Evolutionary conservation across 2,888 invertebrate species (phyloP), one percentile per base, ranked within the genome.

Genomic region (Chirona hameri): DNA sequence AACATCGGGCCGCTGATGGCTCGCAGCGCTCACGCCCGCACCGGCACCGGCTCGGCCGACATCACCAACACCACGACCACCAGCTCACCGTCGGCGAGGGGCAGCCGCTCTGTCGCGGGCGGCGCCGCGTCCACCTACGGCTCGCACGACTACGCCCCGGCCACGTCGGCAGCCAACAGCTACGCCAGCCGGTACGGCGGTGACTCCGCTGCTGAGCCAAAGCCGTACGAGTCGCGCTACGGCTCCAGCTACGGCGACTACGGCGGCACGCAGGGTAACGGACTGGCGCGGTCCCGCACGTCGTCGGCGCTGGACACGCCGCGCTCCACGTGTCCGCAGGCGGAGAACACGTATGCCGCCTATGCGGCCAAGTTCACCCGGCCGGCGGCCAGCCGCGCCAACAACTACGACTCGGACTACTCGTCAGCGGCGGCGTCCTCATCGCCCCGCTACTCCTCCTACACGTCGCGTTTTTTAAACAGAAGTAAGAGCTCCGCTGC

Each of bases 401-500:
- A 12, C 48, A 48, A 48, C 48, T 48, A 48, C 27, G 80, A 80
- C 80, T 14, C 48, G 9, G n/a, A 39, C 46, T 80, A 52, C 80
- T 18, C 80, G 80, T 80, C 82, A 55, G 29, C 72, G 81, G 10
- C 76, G 69, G 48, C 60, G 69, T 60, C 60, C 48, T 52, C 55
- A 80, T 12, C 80, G 52, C 80, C 80, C 7, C 80, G 80, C 48
- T 80, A 80, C 29, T 80, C 80, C 4, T 52, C 65, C 15, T 86
- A 87, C 85, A 87, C 87, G 14, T 88, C 88, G 84, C 86, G 90
- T 86, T 96, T 95, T 89, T 91, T 95, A 88, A 95, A 93, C 89
- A 95, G 95, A 89, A 93, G 92, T 89, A 92, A 93, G 89, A 93
- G 92, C 88, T 91, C 93, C 85, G 93, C 93, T 83, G 91, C 92